Conservation (phyloP, 2,888 invertebrate genomes). For the Tetanocera ferruginea region DNA sequence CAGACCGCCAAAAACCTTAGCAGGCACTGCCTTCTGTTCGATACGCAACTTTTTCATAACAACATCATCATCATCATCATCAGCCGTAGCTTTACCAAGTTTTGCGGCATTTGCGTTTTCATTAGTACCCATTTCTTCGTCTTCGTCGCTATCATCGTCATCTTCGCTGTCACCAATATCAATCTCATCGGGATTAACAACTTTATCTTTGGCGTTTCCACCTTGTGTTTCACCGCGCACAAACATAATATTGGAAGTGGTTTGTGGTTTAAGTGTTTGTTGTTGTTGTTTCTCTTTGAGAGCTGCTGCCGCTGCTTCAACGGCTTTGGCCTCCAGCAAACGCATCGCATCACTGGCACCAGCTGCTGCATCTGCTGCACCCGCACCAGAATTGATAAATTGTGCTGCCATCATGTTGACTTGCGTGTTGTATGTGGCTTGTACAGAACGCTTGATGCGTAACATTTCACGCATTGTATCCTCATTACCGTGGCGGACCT, state of each 20-base stretch:
- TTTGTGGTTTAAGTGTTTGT: constrained; percentile 51
- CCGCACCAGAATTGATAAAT: constrained; percentile 85
- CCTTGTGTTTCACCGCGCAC: constrained; percentile 90
- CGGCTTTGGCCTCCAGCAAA: constrained; percentile 86
- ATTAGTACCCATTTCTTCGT: constrained; percentile 75
- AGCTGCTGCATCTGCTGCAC: constrained; percentile 81
- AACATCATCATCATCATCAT: constrained; percentile 71
- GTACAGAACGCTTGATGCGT: constrained; percentile 95
- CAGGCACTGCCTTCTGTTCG: constrained; percentile 87
- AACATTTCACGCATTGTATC: constrained; percentile 99
- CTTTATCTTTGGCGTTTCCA: constrained; percentile 75
- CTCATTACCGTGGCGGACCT: constrained; percentile 98
- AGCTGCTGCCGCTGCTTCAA: constrained; percentile 69
- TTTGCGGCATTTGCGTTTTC: constrained; percentile 74
- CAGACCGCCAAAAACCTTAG: constrained; percentile 92
- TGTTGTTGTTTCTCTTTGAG: constrained; percentile 55
- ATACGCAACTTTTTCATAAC: constrained; percentile 79
- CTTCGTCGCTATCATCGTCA: constrained; percentile 75
- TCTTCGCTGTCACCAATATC: constrained; percentile 83
- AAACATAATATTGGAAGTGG: constrained; percentile 80
- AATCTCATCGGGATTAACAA: constrained; percentile 90
- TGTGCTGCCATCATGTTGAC: constrained; percentile 99
- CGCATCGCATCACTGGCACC: constrained; percentile 90
- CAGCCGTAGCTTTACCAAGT: constrained; percentile 73
- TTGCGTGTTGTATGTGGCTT: constrained; percentile 98